A percentile compares a stretch with the other conserved stretches of the same genome.
Conservation (phyloP, 2,888 invertebrate species). For the Abscondita cerata region DNA sequence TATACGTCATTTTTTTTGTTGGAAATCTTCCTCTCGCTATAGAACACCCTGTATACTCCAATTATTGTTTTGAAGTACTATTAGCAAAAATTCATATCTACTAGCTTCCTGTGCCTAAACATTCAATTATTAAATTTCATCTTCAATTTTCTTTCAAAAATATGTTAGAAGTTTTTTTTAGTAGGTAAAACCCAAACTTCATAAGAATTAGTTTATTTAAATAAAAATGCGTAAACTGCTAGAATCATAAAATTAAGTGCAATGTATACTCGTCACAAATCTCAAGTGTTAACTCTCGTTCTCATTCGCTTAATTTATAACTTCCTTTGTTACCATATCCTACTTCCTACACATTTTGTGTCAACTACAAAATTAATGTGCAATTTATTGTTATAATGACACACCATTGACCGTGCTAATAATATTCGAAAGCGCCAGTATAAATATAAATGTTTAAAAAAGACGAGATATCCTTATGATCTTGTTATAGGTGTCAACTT, state of each 20-base stretch:
- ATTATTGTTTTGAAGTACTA: no score
- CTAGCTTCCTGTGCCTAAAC: no score
- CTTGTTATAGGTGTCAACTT: neutral
- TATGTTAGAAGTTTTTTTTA: no score
- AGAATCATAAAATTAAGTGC: constrained; percentile 28
- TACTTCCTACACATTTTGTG: constrained; percentile 29
- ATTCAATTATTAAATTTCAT: no score
- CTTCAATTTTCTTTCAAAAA: no score
- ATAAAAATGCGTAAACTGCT: neutral
- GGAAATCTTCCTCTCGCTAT: no score
- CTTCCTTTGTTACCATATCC: constrained; percentile 32
- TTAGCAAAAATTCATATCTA: no score
- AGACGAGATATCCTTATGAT: neutral
- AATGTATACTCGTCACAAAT: constrained; percentile 33
- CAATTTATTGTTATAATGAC: constrained; percentile 19
- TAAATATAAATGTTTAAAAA: no score
- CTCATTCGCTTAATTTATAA: constrained; percentile 32
- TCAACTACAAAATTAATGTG: constrained; percentile 24
- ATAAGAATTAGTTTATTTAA: no score
- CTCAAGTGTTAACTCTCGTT: constrained; percentile 34
- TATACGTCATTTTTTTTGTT: no score
- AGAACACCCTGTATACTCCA: no score
- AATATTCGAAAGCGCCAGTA: constrained; percentile 18
- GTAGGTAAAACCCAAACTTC: no score
- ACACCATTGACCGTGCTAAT: constrained; percentile 14